These are phyloP conservation scores for Dysidea cf. avara DNA, from an alignment of 37 sponge, comb jelly and placozoan species.

Conservation along the genomic window DNA sequence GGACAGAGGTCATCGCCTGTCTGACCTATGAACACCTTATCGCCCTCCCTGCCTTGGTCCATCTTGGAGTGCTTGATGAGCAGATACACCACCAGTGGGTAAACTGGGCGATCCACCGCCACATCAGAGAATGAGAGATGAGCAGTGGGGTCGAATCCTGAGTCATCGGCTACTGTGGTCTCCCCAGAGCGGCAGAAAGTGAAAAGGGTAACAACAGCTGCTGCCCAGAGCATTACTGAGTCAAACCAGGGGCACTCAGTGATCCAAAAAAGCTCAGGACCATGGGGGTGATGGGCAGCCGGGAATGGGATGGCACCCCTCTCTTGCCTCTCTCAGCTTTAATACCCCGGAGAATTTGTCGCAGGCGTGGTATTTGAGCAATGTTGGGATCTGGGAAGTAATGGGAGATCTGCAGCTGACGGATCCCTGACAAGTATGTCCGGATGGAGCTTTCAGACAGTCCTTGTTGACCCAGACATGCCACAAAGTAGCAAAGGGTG, in stretches of 20 bases:
- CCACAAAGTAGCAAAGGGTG: slow-evolving; percentile 26
- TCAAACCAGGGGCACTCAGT: not conserved
- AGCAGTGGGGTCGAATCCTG: slow-evolving; percentile 12
- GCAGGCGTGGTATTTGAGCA: too few species aligned
- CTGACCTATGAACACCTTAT: too few species aligned
- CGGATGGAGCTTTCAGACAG: too few species aligned
- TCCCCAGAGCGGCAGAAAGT: slow-evolving; percentile 19
- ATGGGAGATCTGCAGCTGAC: slow-evolving; percentile 20
- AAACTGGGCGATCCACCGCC: slow-evolving; percentile 23
- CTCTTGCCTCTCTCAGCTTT: not conserved
- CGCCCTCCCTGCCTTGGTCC: too few species aligned
- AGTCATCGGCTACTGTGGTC: not conserved
- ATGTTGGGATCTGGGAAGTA: slow-evolving; percentile 12
- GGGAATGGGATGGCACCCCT: too few species aligned
- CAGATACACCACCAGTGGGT: too few species aligned
- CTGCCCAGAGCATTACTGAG: slow-evolving; percentile 32
- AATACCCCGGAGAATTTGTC: slow-evolving; percentile 19
- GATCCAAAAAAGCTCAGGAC: slow-evolving; percentile 6
- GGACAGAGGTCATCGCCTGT: too few species aligned
- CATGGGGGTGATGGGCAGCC: slow-evolving; percentile 20
- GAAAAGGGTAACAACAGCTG: slow-evolving; percentile 18
- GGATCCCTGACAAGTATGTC: slow-evolving; percentile 29
- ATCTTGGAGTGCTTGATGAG: too few species aligned
- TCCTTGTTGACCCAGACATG: not conserved
- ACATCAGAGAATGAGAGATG: slow-evolving; percentile 18